phyloP scores from a whole-genome alignment of 2,888 invertebrate genomes.

The Trileptium ribeirensis region DNA sequence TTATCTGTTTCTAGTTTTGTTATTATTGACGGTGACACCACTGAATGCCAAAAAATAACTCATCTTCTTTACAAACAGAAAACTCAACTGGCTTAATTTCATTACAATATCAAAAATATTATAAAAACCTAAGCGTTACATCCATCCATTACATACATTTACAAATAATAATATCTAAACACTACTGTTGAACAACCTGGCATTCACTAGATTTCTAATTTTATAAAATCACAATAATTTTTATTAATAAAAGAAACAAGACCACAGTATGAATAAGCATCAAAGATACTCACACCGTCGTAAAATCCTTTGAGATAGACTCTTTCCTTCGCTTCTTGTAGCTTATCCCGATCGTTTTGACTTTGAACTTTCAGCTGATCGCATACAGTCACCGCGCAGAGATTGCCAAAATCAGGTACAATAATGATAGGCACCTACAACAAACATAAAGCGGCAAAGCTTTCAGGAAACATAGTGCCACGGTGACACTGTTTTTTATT shows the following conservation, averaged over 20 bases:
- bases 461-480: too few species aligned
- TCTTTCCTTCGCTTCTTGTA: slow-evolving; percentile 86
- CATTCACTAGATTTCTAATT: slow-evolving; percentile 26
- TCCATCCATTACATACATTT: too few species aligned
- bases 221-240: background rate
- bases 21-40: too few species aligned
- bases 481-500: too few species aligned
- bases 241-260: background rate
- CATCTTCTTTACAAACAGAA: too few species aligned
- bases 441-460: slow-evolving; percentile 17
- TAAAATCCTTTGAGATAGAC: slow-evolving; percentile 94
- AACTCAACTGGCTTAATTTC: too few species aligned
- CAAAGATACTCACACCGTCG: slow-evolving; percentile 54
- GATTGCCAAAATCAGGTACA: slow-evolving; percentile 77
- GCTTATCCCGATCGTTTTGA: slow-evolving; percentile 90
- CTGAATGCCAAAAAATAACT: too few species aligned
- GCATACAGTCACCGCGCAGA: slow-evolving; percentile 74
- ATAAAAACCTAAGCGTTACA: too few species aligned
- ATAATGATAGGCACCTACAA: slow-evolving; percentile 72
- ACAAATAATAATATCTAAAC: slow-evolving; percentile 15
- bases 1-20: too few species aligned
- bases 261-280: background rate
- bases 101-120: too few species aligned
- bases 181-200: slow-evolving; percentile 33
- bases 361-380: slow-evolving; percentile 88